These are phyloP conservation scores for Camelus dromedarius DNA, from an alignment of 2,113 vertebrate species.

Conservation along the genomic window DNA sequence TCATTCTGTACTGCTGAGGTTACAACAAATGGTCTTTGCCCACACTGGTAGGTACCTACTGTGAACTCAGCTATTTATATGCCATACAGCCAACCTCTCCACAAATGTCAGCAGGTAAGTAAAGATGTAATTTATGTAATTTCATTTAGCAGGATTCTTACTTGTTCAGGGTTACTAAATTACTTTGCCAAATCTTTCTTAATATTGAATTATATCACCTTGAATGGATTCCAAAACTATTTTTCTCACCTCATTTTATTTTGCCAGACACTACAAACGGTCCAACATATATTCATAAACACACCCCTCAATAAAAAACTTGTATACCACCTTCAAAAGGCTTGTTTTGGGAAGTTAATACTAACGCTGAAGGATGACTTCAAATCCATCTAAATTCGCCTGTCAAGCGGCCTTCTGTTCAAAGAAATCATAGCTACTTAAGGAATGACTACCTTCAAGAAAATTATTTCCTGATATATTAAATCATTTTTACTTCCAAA, in stretches of 20 bases:
- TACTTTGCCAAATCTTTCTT: slow-evolving; percentile 49
- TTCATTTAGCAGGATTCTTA: slow-evolving; percentile 57
- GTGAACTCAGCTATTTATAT: neutral
- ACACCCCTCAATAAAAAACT: neutral
- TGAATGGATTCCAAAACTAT: neutral
- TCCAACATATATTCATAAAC: neutral
- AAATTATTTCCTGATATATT: slow-evolving; percentile 29
- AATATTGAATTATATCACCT: neutral
- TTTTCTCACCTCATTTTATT: slow-evolving; percentile 26
- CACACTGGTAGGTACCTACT: neutral
- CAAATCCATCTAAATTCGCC: neutral
- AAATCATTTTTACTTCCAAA: slow-evolving; percentile 47
- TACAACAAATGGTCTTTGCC: slow-evolving; percentile 30
- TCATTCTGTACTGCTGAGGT: neutral
- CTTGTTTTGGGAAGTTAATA: slow-evolving; percentile 44
- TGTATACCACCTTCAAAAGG: neutral
- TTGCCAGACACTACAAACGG: neutral
- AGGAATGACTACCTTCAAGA: slow-evolving; percentile 22
- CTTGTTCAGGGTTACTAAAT: slow-evolving; percentile 10
- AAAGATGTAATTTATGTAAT: neutral
- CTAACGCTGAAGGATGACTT: neutral
- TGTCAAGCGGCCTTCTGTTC: neutral
- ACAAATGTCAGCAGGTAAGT: neutral
- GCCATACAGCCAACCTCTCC: neutral
- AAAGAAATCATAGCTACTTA: slow-evolving; percentile 57